Conservation (phyloP, 1,140 invertebrate genomes). For the Hermetia illucens region DNA sequence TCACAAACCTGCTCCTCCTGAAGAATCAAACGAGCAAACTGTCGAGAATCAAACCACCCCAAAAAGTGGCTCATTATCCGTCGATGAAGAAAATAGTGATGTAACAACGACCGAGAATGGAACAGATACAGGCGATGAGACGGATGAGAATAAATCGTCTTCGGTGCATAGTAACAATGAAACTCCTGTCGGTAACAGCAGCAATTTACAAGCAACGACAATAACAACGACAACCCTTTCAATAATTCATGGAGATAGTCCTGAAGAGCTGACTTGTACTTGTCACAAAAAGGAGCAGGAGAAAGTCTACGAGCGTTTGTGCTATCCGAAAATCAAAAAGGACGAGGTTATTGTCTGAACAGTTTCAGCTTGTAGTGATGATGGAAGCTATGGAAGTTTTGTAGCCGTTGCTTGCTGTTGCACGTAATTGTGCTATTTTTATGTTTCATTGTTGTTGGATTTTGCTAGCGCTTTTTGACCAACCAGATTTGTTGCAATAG, state of each 20-base stretch:
- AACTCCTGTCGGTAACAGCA: constrained; percentile 1
- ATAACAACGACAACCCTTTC: not conserved
- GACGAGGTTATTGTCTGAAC: constrained; percentile 36
- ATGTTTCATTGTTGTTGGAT: too few species aligned
- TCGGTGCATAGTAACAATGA: constrained; percentile 5
- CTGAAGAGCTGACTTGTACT: too few species aligned
- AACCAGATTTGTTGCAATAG: too few species aligned
- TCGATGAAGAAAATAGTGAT: constrained; percentile 28
- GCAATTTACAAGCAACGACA: not conserved
- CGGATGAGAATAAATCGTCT: constrained; percentile 19
- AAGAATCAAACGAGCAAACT: too few species aligned
- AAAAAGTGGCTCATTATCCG: constrained; percentile 23
- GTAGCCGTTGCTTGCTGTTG: too few species aligned
- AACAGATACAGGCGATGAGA: constrained; percentile 24
- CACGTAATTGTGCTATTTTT: too few species aligned
- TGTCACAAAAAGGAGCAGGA: constrained; percentile 40
- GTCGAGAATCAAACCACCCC: constrained; percentile 18
- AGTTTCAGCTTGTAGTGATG: too few species aligned
- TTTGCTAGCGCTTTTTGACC: too few species aligned
- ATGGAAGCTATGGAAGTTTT: too few species aligned
- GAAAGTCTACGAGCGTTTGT: constrained; percentile 76
- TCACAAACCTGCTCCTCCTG: too few species aligned
- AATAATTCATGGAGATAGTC: too few species aligned
- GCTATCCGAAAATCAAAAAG: too few species aligned
- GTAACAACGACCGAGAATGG: constrained; percentile 25